Base-by-base conservation (phyloP, 1,140 invertebrate species). In the Bombus affinis region DNA sequence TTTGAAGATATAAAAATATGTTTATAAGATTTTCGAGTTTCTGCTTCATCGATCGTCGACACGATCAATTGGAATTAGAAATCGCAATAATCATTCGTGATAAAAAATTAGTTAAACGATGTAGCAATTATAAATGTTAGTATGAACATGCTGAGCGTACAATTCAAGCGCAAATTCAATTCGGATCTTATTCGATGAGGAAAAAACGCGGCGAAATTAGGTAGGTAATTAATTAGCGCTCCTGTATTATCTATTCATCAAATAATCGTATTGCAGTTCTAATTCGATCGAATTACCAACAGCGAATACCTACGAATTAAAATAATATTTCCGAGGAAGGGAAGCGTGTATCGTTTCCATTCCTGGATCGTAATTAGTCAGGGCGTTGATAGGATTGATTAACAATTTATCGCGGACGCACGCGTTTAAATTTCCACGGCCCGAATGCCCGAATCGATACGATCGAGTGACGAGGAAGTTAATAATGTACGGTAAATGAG, bases 381-480 rank as follows among this genome's bases (percentile, higher is more conserved):
- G n/a, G 18, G 32, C 73, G 44, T n/a, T n/a, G 73, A 83, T 83
- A 65, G 62, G 81, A 78, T 59, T 77, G 74, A 71, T 78, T n/a
- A 78, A 71, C 77, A 79, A 79, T 84, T 72, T 78, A 79, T 39
- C 42, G 44, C 5, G 42, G 15, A 32, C 15, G 22, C 47, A 13
- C 28, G 12, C 18, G 35, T 53, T 70, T 57, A 53, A 42, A 76
- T 76, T 53, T 42, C 65, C 42, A 8, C n/a, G 28, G 12, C 47
- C 47, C 32, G 62, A 77, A 70, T 83, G 57, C 13, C 35, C 37
- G 47, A 66, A 37, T 65, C 65, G 82, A 68, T 39, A 44, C 39
- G 66, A 83, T 70, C 57, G 57, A 66, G 13, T 13, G 4, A 42
- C 71, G 32, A 47, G 39, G 13, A 71, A 83, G 75, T 57, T 83